Conservation (phyloP, 2,113 vertebrate species). For the Bucco capensis region DNA sequence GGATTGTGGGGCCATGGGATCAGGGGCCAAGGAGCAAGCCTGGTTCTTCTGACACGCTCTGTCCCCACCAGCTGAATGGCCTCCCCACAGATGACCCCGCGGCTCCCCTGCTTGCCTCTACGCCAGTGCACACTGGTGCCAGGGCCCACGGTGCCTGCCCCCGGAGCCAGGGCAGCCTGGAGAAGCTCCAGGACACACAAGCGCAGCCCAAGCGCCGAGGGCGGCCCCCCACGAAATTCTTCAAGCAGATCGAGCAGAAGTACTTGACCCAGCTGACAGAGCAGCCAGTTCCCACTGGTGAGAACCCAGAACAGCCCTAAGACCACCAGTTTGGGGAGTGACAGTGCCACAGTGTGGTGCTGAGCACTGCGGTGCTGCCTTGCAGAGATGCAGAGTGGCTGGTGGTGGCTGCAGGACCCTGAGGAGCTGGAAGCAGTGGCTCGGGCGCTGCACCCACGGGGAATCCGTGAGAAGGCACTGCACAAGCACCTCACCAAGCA, state of each 20-base stretch:
- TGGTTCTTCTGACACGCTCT: fast-evolving
- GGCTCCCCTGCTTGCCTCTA: conserved; percentile 57
- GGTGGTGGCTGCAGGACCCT: conserved; percentile 92
- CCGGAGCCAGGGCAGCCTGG: conserved; percentile 20
- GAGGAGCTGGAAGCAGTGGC: conserved; percentile 82
- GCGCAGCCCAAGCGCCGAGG: conserved; percentile 85
- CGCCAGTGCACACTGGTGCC: conserved; percentile 35
- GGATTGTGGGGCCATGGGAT: neutral
- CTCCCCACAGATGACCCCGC: conserved; percentile 17
- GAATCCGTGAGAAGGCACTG: conserved; percentile 88
- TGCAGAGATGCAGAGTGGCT: conserved; percentile 88
- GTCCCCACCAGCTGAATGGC: conserved; percentile 28
- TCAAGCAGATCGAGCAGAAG: conserved; percentile 90
- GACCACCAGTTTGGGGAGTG: fast-evolving
- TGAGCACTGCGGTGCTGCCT: neutral
- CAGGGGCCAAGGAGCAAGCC: neutral
- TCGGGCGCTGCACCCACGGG: conserved; percentile 85
- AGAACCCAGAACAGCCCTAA: neutral
- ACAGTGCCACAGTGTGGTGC: fast-evolving
- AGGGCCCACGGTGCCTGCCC: conserved; percentile 37
- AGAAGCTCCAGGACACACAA: conserved; percentile 47
- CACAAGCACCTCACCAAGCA: conserved; percentile 94
- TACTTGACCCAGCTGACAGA: conserved; percentile 88
- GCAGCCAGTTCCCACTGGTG: conserved; percentile 88
- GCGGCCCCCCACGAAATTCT: conserved; percentile 85